These are phyloP conservation scores for Cottoperca gobio DNA, from an alignment of 2,797 vertebrate species.

Conservation along the genomic window DNA sequence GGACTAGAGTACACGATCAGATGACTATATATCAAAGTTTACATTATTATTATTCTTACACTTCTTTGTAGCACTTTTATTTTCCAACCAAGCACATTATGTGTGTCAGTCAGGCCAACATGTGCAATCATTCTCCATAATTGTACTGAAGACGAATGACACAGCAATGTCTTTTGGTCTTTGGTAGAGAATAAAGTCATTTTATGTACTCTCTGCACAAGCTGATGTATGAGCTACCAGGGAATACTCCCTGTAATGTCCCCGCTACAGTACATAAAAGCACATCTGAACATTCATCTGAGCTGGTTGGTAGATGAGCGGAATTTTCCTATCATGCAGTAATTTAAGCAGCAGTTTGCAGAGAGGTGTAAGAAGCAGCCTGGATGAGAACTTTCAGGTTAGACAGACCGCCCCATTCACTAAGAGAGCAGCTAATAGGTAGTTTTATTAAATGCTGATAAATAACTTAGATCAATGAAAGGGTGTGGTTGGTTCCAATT, in stretches of 20 bases:
- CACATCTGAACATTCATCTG: constrained; percentile 62
- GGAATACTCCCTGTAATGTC: constrained; percentile 43
- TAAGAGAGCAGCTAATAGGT: neutral
- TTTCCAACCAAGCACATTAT: constrained; percentile 12
- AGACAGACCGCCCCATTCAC: neutral
- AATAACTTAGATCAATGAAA: neutral
- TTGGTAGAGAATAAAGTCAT: constrained; percentile 39
- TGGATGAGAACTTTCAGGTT: constrained; percentile 8
- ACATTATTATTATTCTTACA: neutral
- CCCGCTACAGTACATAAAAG: constrained; percentile 63
- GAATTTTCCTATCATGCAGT: constrained; percentile 56
- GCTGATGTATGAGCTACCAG: constrained; percentile 60
- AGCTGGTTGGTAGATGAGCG: constrained; percentile 50
- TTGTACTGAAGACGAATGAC: constrained; percentile 29
- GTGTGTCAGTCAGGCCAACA: constrained; percentile 2
- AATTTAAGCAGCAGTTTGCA: constrained; percentile 55
- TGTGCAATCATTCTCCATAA: constrained; percentile 14
- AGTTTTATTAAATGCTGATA: neutral
- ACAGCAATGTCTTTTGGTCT: constrained; percentile 29
- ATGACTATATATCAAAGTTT: neutral
- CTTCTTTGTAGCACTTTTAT: neutral
- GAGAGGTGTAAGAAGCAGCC: constrained; percentile 16
- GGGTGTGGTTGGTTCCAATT: neutral
- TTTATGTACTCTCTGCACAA: constrained; percentile 59
- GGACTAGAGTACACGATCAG: neutral